A percentile compares a stretch with the other conserved stretches of the same genome.
Conservation (phyloP, 1,140 invertebrate genomes). For the Rhopalosiphum padi region DNA sequence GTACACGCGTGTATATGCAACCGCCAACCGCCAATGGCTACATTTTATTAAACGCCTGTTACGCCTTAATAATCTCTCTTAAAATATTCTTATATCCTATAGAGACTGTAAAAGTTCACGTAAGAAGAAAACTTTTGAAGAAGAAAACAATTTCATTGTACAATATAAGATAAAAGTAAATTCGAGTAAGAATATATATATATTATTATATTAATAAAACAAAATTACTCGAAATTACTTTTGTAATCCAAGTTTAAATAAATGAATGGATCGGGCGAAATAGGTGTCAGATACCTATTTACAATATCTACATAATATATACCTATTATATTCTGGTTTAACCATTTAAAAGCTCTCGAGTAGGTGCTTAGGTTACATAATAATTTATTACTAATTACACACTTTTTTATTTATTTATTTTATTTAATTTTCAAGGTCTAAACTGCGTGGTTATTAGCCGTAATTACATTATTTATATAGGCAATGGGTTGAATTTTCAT, state of each 20-base stretch:
- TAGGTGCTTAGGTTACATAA: background rate
- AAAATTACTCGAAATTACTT: background rate
- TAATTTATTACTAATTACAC: background rate
- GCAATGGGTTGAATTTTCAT: no score
- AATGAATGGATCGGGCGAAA: background rate
- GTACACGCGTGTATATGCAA: background rate
- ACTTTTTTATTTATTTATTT: no score
- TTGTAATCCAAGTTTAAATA: background rate
- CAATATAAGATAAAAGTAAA: background rate
- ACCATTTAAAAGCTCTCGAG: background rate
- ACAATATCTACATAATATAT: no score
- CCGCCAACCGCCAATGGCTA: background rate
- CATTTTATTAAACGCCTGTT: background rate
- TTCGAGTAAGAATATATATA: background rate
- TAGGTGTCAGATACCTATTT: background rate
- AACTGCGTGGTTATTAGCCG: no score
- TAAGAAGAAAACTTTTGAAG: background rate
- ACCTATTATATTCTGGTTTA: background rate
- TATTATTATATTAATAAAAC: background rate
- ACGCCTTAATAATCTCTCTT: background rate
- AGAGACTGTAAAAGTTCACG: background rate
- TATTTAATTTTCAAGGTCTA: no score
- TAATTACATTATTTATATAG: no score
- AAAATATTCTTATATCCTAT: background rate
- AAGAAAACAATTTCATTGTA: background rate